Evolutionary conservation across 2,888 invertebrate genomes (phyloP), one percentile per base, ranked within the genome.

Genomic region (Panzeria rudis): DNA sequence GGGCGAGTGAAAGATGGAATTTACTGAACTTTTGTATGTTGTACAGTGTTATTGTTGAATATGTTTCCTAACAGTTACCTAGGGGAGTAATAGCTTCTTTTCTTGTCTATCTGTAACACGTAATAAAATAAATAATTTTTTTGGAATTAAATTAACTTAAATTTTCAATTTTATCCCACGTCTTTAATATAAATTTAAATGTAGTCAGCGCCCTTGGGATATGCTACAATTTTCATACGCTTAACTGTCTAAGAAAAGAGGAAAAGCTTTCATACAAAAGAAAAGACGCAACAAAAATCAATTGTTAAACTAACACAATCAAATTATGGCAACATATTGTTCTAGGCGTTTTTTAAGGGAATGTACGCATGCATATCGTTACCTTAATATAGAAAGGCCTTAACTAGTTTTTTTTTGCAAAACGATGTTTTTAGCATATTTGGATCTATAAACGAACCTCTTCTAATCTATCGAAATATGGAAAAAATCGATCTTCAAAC

Each of bases 131-230:
- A n/a, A 2, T 5, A 0, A 29, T 3, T n/a, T n/a, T 29, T 29
- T 25, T 25, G 11, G 41, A 73, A 47, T 52, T 38, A 13, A 77
- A 47, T 25, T 50, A 35, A 7, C 44, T 35, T 7, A 47, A 66
- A 77, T 69, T 50, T 76, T 8, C 15, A 3, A 6, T 38, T 38
- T 25, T 20, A 3, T 2, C 5, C 29, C 32, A 32, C 20, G 25
- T 20, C 25, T 41, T 44, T 44, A 66, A 32, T 38, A 41, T 25
- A 64, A 54, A 73, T 72, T 66, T 41, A 41, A 61, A 73, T 69
- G 44, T 35, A n/a, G 3, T 61, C 8, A 44, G 52, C 3, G 32
- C 81, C 81, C 75, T 54, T 41, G 75, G 50, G 68, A 75, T 47
- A 66, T 66, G 44, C 54, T 64, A 56, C 20, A 72, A 13, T 44